Conservation (phyloP, 2,888 invertebrate genomes). For the Callimorpha dominula region DNA sequence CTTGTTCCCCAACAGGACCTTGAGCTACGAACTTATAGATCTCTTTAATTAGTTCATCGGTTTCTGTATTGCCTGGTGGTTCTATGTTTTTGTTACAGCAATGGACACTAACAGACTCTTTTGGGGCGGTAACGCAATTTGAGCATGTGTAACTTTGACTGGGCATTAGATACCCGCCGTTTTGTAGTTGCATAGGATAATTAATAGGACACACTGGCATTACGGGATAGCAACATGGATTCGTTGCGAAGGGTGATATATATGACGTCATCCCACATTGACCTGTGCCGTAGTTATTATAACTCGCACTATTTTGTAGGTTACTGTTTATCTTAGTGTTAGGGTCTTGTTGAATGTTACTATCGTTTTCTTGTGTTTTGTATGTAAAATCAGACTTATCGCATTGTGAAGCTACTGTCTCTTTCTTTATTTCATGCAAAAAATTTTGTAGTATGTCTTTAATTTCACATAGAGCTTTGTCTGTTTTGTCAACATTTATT, state of each 20-base stretch:
- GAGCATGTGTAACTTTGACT: conserved; percentile 69
- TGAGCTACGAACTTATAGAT: conserved; percentile 77
- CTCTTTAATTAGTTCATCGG: conserved; percentile 77
- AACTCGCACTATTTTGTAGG: conserved; percentile 56
- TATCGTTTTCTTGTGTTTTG: conserved; percentile 48
- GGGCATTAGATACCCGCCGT: conserved; percentile 65
- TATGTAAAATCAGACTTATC: conserved; percentile 59
- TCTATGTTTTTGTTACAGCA: conserved; percentile 49
- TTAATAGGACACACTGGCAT: conserved; percentile 75
- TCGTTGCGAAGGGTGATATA: conserved; percentile 60
- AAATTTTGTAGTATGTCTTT: conserved; percentile 79
- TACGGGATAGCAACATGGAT: conserved; percentile 75
- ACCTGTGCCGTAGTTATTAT: conserved; percentile 50
- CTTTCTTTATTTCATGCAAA: conserved; percentile 77
- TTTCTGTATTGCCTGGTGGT: conserved; percentile 57
- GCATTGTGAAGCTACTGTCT: conserved; percentile 59
- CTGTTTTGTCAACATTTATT: conserved; percentile 67
- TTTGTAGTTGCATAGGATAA: conserved; percentile 61
- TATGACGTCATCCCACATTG: conserved; percentile 43
- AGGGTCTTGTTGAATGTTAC: conserved; percentile 37
- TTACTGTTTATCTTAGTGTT: conserved; percentile 45
- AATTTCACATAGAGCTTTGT: conserved; percentile 78
- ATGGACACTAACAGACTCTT: conserved; percentile 55
- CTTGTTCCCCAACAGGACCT: conserved; percentile 56
- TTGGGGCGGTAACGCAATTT: conserved; percentile 59